phyloP scores from a whole-genome alignment of 2,797 vertebrate species.

The Anas acuta region DNA sequence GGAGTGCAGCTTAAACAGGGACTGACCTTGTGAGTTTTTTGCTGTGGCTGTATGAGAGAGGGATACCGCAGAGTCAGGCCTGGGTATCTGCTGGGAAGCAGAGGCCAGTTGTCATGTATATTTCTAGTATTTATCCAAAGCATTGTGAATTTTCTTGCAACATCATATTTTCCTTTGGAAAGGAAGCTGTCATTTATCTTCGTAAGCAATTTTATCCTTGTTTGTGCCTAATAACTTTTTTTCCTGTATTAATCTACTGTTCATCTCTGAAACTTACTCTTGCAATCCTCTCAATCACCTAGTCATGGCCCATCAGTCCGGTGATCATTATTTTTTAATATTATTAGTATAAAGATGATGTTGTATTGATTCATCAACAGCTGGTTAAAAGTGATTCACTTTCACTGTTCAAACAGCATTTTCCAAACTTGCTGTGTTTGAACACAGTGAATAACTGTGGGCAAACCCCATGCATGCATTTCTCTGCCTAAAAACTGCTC shows the following conservation, averaged over 20 bases:
- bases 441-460: neutral
- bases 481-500: neutral
- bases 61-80: neutral
- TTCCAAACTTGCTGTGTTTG: neutral
- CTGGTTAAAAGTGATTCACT: constrained; percentile 20
- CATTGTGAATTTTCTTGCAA: neutral
- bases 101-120: neutral
- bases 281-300: neutral
- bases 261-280: neutral
- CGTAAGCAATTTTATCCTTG: neutral
- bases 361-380: neutral
- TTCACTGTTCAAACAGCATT: neutral
- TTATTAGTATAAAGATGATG: constrained; percentile 10
- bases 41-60: neutral
- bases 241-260: neutral
- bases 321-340: neutral
- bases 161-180: neutral
- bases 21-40: neutral
- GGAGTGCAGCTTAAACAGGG: neutral
- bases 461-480: neutral
- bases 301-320: neutral
- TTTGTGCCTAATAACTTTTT: constrained; percentile 4
- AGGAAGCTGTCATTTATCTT: neutral
- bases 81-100: neutral
- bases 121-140: neutral